Conservation (phyloP, 2,113 vertebrate species). For the Saguinus midas region DNA sequence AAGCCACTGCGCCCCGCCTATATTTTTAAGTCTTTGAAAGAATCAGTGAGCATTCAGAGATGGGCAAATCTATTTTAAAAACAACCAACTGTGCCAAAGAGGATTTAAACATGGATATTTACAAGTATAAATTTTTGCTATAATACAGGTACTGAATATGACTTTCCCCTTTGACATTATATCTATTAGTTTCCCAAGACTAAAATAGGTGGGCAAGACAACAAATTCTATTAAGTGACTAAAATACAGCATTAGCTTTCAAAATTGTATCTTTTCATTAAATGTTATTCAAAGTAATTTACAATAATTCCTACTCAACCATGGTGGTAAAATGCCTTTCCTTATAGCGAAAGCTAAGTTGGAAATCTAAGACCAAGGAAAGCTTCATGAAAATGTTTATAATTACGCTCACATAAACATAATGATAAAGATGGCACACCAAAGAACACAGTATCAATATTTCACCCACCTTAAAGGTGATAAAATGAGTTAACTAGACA, state of each 20-base stretch:
- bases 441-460: background rate
- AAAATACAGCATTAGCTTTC: background rate
- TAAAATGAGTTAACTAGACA: background rate
- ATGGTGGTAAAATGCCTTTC: background rate
- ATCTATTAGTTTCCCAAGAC: background rate
- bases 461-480: background rate
- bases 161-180: background rate
- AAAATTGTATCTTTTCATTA: background rate
- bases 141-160: background rate
- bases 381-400: background rate
- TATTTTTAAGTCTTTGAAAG: background rate
- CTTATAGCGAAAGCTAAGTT: background rate
- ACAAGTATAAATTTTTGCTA: background rate
- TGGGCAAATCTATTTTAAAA: background rate
- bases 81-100: background rate
- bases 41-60: background rate
- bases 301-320: background rate
- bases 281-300: background rate
- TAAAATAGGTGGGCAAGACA: background rate
- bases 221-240: background rate
- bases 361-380: background rate
- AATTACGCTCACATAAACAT: background rate
- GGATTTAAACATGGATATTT: background rate
- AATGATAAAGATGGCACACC: background rate
- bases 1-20: background rate